Percentiles rank a stretch among this genome's conserved stretches.
phyloP scores from a whole-genome alignment of 2,888 invertebrate genomes.

The Eucriotettix oculatus region DNA sequence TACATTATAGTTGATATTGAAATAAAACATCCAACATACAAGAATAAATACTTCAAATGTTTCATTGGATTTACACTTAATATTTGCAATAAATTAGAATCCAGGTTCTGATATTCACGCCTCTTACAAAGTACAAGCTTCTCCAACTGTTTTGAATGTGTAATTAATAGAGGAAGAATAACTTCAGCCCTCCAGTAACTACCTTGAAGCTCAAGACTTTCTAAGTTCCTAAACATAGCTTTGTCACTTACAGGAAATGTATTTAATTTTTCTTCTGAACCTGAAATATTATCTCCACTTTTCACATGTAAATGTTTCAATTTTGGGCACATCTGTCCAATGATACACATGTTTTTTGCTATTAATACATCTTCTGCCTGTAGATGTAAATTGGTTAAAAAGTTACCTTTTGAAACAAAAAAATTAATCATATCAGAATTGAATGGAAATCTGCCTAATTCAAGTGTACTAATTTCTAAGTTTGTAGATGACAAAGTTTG shows the following conservation, averaged over 20 bases:
- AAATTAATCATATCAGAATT: slow-evolving; percentile 7
- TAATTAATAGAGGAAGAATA: slow-evolving; percentile 6
- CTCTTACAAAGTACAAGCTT: not conserved
- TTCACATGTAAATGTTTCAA: slow-evolving; percentile 9
- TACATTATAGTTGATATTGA: not conserved
- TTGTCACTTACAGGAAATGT: not conserved
- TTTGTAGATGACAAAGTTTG: slow-evolving; percentile 6
- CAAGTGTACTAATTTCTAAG: slow-evolving; percentile 7
- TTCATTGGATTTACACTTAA: not conserved
- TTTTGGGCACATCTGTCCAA: slow-evolving; percentile 12
- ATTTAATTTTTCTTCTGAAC: not conserved
- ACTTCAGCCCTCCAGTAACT: slow-evolving; percentile 5
- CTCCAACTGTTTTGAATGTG: slow-evolving; percentile 6
- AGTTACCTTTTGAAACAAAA: slow-evolving; percentile 9
- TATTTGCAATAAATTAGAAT: not conserved
- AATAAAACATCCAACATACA: not conserved
- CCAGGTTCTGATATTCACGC: not conserved
- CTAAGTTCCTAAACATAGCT: slow-evolving; percentile 4
- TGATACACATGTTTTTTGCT: slow-evolving; percentile 7
- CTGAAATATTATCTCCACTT: not conserved
- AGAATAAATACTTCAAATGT: not conserved
- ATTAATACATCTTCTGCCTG: slow-evolving; percentile 4
- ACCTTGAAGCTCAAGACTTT: slow-evolving; percentile 8
- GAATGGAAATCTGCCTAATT: slow-evolving; percentile 10
- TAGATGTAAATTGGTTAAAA: slow-evolving; percentile 8